Conservation (phyloP, 2,797 vertebrate species). For the Diplodus puntazzo region DNA sequence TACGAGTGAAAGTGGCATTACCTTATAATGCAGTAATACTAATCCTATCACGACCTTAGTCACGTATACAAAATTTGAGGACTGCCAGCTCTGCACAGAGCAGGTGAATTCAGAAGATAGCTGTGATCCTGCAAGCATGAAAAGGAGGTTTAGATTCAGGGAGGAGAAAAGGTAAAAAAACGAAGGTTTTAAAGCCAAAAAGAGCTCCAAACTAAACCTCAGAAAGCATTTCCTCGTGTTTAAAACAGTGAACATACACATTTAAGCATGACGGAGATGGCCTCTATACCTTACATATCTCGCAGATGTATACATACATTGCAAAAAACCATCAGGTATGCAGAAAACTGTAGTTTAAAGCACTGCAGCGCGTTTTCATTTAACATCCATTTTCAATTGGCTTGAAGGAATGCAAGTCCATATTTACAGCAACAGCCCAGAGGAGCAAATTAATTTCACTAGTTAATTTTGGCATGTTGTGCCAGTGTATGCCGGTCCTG, state of each 20-base stretch:
- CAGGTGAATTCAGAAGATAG: slow-evolving; percentile 58
- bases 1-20: slow-evolving; percentile 3
- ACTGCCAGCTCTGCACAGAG: not conserved
- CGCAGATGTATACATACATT: not conserved
- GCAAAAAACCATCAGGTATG: not conserved
- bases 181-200: slow-evolving; percentile 16
- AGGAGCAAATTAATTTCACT: slow-evolving; percentile 48
- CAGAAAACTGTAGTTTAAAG: slow-evolving; percentile 1
- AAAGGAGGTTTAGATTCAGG: slow-evolving; percentile 20
- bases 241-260: slow-evolving; percentile 5
- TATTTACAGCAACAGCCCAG: slow-evolving; percentile 48
- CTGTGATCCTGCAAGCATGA: slow-evolving; percentile 35
- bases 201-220: slow-evolving; percentile 13
- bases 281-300: not conserved
- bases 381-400: slow-evolving; percentile 3
- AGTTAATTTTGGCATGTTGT: slow-evolving; percentile 57
- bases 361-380: not conserved
- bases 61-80: slow-evolving; percentile 18
- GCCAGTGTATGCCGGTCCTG: slow-evolving; percentile 34
- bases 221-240: not conserved
- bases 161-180: slow-evolving; percentile 8
- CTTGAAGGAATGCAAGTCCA: slow-evolving; percentile 19
- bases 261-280: not conserved
- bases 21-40: slow-evolving; percentile 21
- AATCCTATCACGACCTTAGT: slow-evolving; percentile 44